Conservation (phyloP, 2,888 invertebrate genomes). For the Cartodere bifasciata region DNA sequence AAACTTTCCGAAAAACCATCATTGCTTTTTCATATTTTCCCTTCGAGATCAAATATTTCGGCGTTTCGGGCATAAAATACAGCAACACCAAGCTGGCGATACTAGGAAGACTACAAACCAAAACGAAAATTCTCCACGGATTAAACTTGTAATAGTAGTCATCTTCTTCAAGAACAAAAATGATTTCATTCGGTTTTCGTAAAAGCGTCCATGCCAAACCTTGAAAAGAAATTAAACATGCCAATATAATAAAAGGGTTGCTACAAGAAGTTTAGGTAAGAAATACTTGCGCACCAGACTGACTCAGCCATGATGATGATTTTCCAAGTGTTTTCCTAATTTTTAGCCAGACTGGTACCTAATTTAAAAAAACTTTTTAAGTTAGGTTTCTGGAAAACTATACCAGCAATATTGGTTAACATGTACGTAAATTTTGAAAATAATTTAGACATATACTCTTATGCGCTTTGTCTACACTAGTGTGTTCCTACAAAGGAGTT, state of each 20-base stretch:
- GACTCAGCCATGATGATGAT: constrained; percentile 14
- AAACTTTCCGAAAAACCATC: constrained; percentile 42
- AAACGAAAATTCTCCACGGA: constrained; percentile 52
- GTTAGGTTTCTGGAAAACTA: too few relatives aligned
- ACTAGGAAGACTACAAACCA: constrained; percentile 46
- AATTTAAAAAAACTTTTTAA: too few relatives aligned
- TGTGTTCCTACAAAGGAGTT: too few relatives aligned
- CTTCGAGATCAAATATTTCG: constrained; percentile 41
- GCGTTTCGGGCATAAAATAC: constrained; percentile 45
- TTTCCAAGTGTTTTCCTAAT: constrained; percentile 10
- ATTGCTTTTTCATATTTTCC: constrained; percentile 40
- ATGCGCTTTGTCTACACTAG: too few relatives aligned
- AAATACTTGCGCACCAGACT: constrained; percentile 20
- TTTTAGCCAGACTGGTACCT: constrained; percentile 15
- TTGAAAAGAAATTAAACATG: constrained; percentile 16
- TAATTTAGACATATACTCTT: too few relatives aligned
- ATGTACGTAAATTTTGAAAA: too few relatives aligned
- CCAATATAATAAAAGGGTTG: background rate
- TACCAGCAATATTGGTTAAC: too few relatives aligned
- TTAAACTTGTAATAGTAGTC: too few relatives aligned
- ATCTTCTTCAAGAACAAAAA: too few relatives aligned
- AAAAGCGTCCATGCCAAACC: constrained; percentile 40
- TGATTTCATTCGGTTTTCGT: constrained; percentile 25
- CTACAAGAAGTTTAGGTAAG: too few relatives aligned
- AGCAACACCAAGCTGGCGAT: constrained; percentile 39